Base-by-base conservation (phyloP, 2,797 vertebrate genomes). In the Typhlichthys eigenmanni region DNA sequence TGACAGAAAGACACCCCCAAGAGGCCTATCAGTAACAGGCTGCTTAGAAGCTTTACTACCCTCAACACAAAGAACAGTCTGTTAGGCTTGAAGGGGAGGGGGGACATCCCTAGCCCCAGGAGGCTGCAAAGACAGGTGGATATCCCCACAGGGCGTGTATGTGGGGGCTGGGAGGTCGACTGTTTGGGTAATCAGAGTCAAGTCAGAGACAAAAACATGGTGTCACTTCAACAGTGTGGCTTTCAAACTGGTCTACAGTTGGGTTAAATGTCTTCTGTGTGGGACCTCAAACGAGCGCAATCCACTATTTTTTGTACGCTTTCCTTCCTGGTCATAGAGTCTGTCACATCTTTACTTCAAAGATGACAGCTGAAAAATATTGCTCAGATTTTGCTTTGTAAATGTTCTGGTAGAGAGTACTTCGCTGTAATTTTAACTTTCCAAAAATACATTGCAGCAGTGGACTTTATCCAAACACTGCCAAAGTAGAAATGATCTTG, bases 51-150 rank as follows among this genome's bases (percentile, higher is more conserved):
- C 85, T 90, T 87, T 86, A 64, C 13, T 14, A 29, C 65, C 66
- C 56, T 62, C 32, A 8, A 64, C 80, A 90, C 88, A 92, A 90
- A 88, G 86, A 80, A 50, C 72, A 75, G 79, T 74, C 82, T 91
- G 89, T 90, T 78, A 53, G 85, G 53, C 79, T 72, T 55, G 16
- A 46, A 62, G 81, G 71, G 68, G 70, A 10, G 7, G 34, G 48
- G 62, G 16, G 55, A 32, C 5, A 6, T 14, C 45, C 38, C 24
- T 62, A 51, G 78, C 86, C 86, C 78, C 77, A 74, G 80, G 81
- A 87, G 85, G 85, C 78, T 64, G 69, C 58, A 38, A 59, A 76
- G 90, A 89, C 91, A 91, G 91, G 91, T 92, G 91, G 88, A 87
- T 79, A 85, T 87, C 82, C 89, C 89, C 85, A 81, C 71, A 70